A percentile compares a stretch with the other conserved stretches of the same genome.
Evolutionary conservation across 2,888 invertebrate species (phyloP).

Genomic region (Scrobipalpa atriplicella): DNA sequence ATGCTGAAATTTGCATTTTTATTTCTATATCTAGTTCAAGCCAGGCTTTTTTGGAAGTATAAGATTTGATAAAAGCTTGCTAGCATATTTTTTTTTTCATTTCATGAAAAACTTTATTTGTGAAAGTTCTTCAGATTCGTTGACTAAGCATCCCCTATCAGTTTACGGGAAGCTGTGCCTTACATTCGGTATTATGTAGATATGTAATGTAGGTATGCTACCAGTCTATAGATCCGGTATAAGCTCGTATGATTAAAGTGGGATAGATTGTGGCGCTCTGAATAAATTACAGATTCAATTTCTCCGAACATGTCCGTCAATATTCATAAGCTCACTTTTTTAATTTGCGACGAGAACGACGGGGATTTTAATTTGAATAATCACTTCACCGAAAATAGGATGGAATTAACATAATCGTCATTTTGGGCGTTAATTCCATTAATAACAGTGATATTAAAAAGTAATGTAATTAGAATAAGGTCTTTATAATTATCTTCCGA

Average conservation of each 20-base stretch:
- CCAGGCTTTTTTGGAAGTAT: too few species aligned
- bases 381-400: constrained; percentile 23
- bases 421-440: constrained; percentile 4
- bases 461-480: not conserved
- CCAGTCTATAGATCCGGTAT: not conserved
- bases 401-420: constrained; percentile 3
- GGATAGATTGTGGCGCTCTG: constrained; percentile 20
- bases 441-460: not conserved
- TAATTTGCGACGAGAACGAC: constrained; percentile 37
- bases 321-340: constrained; percentile 42
- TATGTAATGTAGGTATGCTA: too few species aligned
- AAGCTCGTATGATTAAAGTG: constrained; percentile 16
- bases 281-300: constrained; percentile 42
- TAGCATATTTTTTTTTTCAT: too few species aligned
- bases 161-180: too few species aligned
- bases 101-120: too few species aligned
- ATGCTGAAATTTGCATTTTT: too few species aligned
- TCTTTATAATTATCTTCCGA: too few species aligned
- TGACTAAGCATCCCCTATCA: too few species aligned
- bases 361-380: constrained; percentile 37
- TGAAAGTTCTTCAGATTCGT: too few species aligned
- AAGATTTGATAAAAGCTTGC: too few species aligned
- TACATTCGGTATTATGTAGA: too few species aligned
- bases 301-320: constrained; percentile 40
- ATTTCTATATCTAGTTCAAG: too few species aligned